phyloP scores from a whole-genome alignment of 2,797 vertebrate species.

The Sebastes dallii region DNA sequence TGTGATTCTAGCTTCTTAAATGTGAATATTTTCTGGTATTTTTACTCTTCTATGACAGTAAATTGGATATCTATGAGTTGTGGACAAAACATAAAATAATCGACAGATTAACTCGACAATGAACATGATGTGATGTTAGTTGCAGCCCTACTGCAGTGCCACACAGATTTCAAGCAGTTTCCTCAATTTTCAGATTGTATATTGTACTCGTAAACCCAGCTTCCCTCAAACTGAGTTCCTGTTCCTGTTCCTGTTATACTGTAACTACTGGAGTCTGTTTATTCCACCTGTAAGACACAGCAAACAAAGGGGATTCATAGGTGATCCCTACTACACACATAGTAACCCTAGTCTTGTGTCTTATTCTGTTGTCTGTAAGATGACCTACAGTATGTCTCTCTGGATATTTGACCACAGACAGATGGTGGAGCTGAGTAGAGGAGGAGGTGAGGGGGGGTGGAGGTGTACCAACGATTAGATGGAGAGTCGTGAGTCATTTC shows the following conservation, averaged over 20 bases:
- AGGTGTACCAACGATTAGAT: slow-evolving; percentile 11
- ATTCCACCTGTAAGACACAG: background rate
- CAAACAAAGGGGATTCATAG: background rate
- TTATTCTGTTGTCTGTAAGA: slow-evolving; percentile 48
- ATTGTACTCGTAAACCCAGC: background rate
- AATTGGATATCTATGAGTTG: too few species aligned
- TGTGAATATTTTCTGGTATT: too few species aligned
- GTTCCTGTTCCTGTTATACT: background rate
- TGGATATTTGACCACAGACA: slow-evolving; percentile 60
- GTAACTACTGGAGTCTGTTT: background rate
- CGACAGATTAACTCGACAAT: too few species aligned
- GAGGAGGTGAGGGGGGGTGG: background rate
- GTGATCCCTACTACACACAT: background rate
- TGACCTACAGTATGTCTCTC: slow-evolving; percentile 32
- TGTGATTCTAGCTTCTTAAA: too few species aligned
- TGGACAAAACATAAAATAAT: too few species aligned
- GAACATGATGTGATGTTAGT: too few species aligned
- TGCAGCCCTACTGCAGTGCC: background rate
- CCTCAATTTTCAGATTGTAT: background rate
- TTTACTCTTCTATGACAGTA: too few species aligned
- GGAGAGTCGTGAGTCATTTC: slow-evolving; percentile 37
- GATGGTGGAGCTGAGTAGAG: slow-evolving; percentile 52
- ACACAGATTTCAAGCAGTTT: background rate
- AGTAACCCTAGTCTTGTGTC: slow-evolving; percentile 3
- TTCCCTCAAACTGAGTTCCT: background rate